Conservation (phyloP, 2,797 vertebrate species). For the Tokudaia muenninki region DNA sequence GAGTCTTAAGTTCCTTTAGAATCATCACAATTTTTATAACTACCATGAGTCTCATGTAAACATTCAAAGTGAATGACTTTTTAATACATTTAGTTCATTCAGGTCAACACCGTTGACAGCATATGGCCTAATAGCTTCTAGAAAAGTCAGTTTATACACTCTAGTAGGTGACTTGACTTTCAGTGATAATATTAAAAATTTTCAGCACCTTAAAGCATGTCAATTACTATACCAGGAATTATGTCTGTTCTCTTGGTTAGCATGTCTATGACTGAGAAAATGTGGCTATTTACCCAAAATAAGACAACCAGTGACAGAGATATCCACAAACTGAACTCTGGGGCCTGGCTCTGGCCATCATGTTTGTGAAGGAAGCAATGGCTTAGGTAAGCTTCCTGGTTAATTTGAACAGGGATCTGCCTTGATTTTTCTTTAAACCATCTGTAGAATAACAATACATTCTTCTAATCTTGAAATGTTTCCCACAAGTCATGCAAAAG, state of each 20-base stretch:
- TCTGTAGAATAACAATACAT: background rate
- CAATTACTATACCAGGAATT: background rate
- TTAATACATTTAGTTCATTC: background rate
- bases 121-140: background rate
- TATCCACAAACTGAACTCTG: background rate
- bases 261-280: background rate
- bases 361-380: background rate
- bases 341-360: background rate
- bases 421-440: background rate
- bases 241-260: background rate
- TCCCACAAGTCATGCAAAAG: background rate
- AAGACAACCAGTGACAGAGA: background rate
- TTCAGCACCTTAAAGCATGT: background rate
- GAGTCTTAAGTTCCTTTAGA: background rate
- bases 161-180: background rate
- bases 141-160: background rate
- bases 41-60: background rate
- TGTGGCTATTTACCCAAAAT: background rate
- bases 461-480: background rate
- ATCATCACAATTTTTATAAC: slow-evolving; percentile 1
- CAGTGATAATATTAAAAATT: background rate
- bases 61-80: slow-evolving; percentile 42
- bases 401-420: background rate
- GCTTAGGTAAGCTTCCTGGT: background rate
- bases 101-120: background rate